Evolutionary conservation across 2,888 invertebrate species (phyloP), one percentile per base, ranked within the genome.

Genomic region (Fragum fragum): DNA sequence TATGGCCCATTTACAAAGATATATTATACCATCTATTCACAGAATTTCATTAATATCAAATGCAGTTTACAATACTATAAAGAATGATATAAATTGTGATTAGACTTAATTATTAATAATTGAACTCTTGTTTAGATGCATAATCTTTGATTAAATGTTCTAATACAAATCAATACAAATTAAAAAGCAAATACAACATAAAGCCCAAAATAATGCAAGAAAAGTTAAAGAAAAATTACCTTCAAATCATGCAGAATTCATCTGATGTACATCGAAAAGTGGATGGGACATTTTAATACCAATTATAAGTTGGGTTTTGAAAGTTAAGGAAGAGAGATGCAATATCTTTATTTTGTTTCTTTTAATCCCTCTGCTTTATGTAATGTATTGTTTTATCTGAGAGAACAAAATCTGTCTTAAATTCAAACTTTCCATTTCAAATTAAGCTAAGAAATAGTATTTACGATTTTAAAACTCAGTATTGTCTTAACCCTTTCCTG

Each of bases 121-220:
- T 14, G 14, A 47, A 47, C 14, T 47, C 47, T 47, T 47, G 47
- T 47, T 47, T 47, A 47, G 47, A 57, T 57, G 14, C 11, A 57
- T 57, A 23, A 57, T 26, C 57, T 26, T n/a, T 2, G 57, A 23
- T 26, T 57, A 57, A 11, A 57, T 26, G 11, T 21, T 21, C 57
- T 57, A 57, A 26, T 57, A 57, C 57, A 57, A 23, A 57, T 23
- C 57, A 57, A 23, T 57, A 57, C 57, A 57, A 57, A 57, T 26
- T 47, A 57, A 26, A 26, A 26, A 57, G 57, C 57, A 26, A 26
- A 21, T 57, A 57, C 57, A 57, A 57, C 57, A 57, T 23, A 57
- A 57, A 57, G 57, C 57, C 57, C 57, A 57, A 47, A 47, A 39
- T 5, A 47, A 47, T 47, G 47, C 47, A 47, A 18, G 16, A 47